Evolutionary conservation across 2,113 vertebrate genomes (phyloP).

Genomic region (Lagenorhynchus albirostris): DNA sequence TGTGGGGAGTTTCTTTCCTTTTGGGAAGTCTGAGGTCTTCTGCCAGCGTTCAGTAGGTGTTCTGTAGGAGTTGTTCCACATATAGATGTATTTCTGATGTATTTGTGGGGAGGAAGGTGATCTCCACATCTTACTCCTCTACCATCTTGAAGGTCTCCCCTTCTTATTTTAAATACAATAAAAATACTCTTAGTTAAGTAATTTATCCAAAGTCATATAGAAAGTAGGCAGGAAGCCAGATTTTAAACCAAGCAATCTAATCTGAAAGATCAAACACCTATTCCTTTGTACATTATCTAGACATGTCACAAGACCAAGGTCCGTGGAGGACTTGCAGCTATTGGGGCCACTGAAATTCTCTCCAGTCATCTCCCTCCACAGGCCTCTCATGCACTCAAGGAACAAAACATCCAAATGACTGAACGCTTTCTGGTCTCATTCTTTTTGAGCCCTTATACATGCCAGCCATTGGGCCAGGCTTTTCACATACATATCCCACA

Average conservation of each 20-base stretch:
- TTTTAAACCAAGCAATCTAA: neutral
- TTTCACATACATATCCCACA: neutral
- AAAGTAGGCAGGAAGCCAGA: neutral
- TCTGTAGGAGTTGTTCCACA: too few relatives aligned
- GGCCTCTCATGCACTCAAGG: neutral
- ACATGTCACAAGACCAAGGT: neutral
- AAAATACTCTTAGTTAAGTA: neutral
- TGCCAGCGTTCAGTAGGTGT: too few relatives aligned
- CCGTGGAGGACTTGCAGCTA: neutral
- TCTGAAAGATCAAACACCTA: neutral
- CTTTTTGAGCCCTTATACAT: neutral
- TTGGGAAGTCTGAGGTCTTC: too few relatives aligned
- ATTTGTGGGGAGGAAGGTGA: too few relatives aligned
- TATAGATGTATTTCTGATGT: too few relatives aligned
- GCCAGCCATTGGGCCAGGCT: neutral
- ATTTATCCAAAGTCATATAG: neutral
- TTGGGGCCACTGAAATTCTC: neutral
- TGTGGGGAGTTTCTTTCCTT: too few relatives aligned
- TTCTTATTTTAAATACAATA: neutral
- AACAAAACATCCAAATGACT: neutral
- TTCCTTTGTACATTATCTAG: neutral
- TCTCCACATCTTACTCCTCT: too few relatives aligned
- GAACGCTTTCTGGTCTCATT: neutral
- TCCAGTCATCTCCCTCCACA: neutral
- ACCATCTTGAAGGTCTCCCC: too few relatives aligned